Evolutionary conservation across 2,888 invertebrate species (phyloP), one percentile per base, ranked within the genome.

Genomic region (Halocaridina rubra): DNA sequence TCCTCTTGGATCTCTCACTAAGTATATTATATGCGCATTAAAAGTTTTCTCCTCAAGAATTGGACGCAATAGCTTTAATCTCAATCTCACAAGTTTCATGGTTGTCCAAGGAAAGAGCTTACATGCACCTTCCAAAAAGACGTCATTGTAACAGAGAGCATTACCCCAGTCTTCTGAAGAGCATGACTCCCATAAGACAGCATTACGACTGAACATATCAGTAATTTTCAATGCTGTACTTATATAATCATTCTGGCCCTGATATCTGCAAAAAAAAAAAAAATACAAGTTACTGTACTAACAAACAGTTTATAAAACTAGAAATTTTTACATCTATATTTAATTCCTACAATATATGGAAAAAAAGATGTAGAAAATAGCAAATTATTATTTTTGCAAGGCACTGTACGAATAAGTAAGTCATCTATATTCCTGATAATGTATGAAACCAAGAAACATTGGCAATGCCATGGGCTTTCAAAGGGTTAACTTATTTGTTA

Each of bases 1-100:
- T 30, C 88, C 89, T n/a, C 89, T 81, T 1, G 89, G 89, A 81
- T 89, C 89, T 27, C 89, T 79, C 57, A 89, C 89, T 78, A 89
- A 82, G 84, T 89, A 89, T n/a, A 87, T 64, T 2, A 87, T 71
- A 22, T 89, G 86, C 7, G 89, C 85, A 77, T 89, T 89, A 22
- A 88, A 69, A 10, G 86, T 81, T 7, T 86, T 67, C 30, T 80
- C 88, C 59, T 88, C 86, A 30, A 89, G 74, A n/a, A 89, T 39
- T 10, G 85, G 88, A 27, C 87, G 79, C 13, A 89, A 85, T 39
- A 89, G 81, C 30, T 85, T 85, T 29, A 89, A 81, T 10, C 88
- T 76, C 59, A 89, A 86, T 19, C 89, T 84, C 29, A 89, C 89
- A n/a, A 89, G 86, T 80, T 89, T 89, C 82, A 89, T 88, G n/a